Evolutionary conservation across 2,797 vertebrate species (phyloP), one percentile per base, ranked within the genome.

Genomic region (Choloepus didactylus): DNA sequence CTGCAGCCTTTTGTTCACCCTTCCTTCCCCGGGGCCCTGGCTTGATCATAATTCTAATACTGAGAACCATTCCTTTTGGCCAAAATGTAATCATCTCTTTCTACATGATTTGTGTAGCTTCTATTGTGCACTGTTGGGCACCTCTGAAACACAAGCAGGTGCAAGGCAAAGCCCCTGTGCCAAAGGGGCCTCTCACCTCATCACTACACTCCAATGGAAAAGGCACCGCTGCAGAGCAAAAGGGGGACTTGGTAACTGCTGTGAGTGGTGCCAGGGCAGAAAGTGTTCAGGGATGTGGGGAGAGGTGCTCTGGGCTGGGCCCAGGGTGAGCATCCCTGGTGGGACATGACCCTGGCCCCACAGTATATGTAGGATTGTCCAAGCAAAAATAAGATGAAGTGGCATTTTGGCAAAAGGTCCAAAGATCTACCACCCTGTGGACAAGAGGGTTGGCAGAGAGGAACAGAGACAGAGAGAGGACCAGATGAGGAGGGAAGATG

Each of bases 51-150:
- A 2, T 59, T 4, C 15, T 6, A 38, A 59, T 6, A 1, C 6
- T 9, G 46, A 83, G 75, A 77, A 83, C 16, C n/a, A 19, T 31
- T 80, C 76, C 60, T 82, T 80, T 44, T 8, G 18, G 25, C 41
- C 38, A 10, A 86, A 86, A 49, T 2, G 66, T 6, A 25, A 6
- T 16, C 16, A 0, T n/a, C 25, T 25, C 11, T 67, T 56, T 83
- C 54, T 10, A 6, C 0, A 0, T 16, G 54, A 15, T 31, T 25
- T 27, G 3, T 59, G 54, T 7, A 4, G 56, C 35, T 64, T 3
- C n/a, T 16, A 23, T 44, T 15, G 31, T 15, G 38, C 16, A 49
- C 46, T 16, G 1, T 2, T 44, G 38, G 73, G 56, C 29, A 1
- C 16, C 91, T 59, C 88, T 5, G 29, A 82, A 44, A 46, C 46